These are phyloP conservation scores for Uromys caudimaculatus DNA, from an alignment of 2,797 vertebrate species.

Conservation along the genomic window DNA sequence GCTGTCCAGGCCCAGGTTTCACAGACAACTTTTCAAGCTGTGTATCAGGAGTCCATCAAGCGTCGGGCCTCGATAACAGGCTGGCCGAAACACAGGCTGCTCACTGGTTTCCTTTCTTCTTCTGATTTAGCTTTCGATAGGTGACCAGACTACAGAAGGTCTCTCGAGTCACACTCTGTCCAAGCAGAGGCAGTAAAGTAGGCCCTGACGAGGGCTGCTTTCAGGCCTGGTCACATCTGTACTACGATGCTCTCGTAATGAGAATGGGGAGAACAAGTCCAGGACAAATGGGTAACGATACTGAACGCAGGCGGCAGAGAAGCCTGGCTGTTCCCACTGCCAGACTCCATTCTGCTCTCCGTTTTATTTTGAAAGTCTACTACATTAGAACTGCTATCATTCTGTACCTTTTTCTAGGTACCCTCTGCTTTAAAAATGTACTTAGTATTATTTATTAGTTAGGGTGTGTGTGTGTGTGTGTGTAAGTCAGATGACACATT, in stretches of 20 bases:
- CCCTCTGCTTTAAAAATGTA: not conserved
- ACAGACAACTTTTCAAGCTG: conserved; percentile 66
- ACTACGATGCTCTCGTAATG: conserved; percentile 1
- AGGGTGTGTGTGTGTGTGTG: not conserved
- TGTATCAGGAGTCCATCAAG: conserved; percentile 79
- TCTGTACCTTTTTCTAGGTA: not conserved
- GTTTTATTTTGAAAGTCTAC: conserved; percentile 14
- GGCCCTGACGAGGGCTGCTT: not conserved
- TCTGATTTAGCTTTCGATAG: conserved; percentile 48
- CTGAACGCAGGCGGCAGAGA: conserved; percentile 26
- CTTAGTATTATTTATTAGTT: not conserved
- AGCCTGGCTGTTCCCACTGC: not conserved
- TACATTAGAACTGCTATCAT: conserved; percentile 17
- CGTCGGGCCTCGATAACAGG: conserved; percentile 73
- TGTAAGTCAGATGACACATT: not conserved
- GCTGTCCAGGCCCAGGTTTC: conserved; percentile 79
- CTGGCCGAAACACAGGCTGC: conserved; percentile 47
- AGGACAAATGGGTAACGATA: not conserved
- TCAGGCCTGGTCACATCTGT: conserved; percentile 24
- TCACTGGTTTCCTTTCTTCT: conserved; percentile 43
- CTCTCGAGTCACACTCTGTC: conserved; percentile 43
- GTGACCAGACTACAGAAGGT: conserved; percentile 1
- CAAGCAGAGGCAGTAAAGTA: not conserved
- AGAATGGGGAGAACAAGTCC: conserved; percentile 26
- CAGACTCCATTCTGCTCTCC: not conserved